Evolutionary conservation across 2,888 invertebrate species (phyloP).

Genomic region (Drosophila borealis): DNA sequence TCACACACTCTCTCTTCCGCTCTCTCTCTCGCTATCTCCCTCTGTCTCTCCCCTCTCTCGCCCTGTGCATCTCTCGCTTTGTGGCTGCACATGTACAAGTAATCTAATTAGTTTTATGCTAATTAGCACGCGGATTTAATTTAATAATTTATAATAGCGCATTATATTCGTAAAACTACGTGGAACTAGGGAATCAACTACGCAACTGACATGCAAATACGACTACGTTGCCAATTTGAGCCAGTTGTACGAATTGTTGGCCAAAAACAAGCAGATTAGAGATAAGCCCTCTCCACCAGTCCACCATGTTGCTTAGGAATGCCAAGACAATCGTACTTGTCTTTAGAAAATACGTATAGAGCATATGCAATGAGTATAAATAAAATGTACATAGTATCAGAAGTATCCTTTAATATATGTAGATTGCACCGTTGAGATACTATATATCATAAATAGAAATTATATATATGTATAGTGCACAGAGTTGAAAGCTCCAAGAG

Average conservation of each 20-base stretch:
- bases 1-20: slow-evolving; percentile 1
- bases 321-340: neutral
- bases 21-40: neutral
- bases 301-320: neutral
- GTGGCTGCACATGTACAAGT: slow-evolving; percentile 68
- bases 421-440: too few species aligned
- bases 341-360: too few species aligned
- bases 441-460: too few species aligned
- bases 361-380: too few species aligned
- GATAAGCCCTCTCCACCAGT: neutral
- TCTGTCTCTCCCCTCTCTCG: slow-evolving; percentile 6
- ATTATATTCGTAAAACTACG: slow-evolving; percentile 66
- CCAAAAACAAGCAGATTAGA: slow-evolving; percentile 2
- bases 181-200: slow-evolving; percentile 25
- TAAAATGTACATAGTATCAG: too few species aligned
- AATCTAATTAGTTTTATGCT: slow-evolving; percentile 81
- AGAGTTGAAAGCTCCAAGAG: too few species aligned
- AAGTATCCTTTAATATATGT: too few species aligned
- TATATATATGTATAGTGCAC: too few species aligned
- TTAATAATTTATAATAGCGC: slow-evolving; percentile 77
- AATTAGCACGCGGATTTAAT: slow-evolving; percentile 75
- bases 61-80: slow-evolving; percentile 39
- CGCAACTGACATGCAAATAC: slow-evolving; percentile 17
- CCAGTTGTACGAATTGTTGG: slow-evolving; percentile 16
- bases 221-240: slow-evolving; percentile 1